Conservation (phyloP, 2,113 vertebrate genomes). For the Oryzias melastigma region DNA sequence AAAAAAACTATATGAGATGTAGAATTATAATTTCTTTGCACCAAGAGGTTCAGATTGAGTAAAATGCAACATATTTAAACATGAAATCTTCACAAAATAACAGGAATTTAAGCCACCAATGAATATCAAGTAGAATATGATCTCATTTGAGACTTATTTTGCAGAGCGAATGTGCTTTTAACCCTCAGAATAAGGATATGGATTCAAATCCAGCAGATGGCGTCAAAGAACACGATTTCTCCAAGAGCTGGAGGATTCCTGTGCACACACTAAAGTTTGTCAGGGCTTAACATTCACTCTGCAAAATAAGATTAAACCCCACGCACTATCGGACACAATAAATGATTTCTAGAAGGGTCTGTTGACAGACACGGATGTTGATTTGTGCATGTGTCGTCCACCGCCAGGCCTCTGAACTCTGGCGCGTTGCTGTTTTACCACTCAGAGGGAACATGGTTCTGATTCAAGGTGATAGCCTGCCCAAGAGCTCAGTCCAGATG, state of each 20-base stretch:
- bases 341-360: conserved; percentile 5
- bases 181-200: neutral
- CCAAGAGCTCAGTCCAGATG: conserved; percentile 43
- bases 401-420: conserved; percentile 31
- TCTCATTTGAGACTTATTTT: neutral
- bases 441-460: conserved; percentile 31
- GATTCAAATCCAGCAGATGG: conserved; percentile 81
- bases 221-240: conserved; percentile 75
- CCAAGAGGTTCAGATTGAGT: too few species aligned
- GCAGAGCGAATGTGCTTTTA: neutral
- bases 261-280: neutral
- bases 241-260: neutral
- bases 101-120: too few species aligned
- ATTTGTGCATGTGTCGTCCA: conserved; percentile 34
- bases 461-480: conserved; percentile 54
- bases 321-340: accelerated
- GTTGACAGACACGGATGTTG: conserved; percentile 9
- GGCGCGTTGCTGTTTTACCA: conserved; percentile 31
- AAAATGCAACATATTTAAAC: too few species aligned
- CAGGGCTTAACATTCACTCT: neutral
- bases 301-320: neutral
- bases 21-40: too few species aligned
- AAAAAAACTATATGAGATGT: too few species aligned
- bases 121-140: too few species aligned
- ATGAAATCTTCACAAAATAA: too few species aligned